These are phyloP conservation scores for Patagioenas fasciata DNA, from an alignment of 2,113 vertebrate species.

Conservation along the genomic window DNA sequence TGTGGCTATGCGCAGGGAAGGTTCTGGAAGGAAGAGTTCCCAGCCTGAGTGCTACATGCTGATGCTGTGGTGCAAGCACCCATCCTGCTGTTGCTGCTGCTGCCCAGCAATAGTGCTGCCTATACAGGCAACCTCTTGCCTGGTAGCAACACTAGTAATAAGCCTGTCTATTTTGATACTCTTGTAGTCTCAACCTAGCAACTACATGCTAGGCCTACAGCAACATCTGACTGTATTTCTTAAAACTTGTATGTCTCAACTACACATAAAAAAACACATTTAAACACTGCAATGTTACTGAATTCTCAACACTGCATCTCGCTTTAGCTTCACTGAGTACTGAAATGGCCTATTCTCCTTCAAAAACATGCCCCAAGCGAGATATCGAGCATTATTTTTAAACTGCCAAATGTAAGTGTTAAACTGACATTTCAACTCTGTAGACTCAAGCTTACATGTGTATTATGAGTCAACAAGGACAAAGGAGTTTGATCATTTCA, in stretches of 20 bases:
- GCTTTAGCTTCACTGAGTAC: neutral
- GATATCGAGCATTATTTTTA: neutral
- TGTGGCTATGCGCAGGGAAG: neutral
- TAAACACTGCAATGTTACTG: rapidly evolving
- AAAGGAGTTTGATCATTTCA: neutral
- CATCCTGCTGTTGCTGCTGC: rapidly evolving
- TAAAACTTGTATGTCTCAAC: neutral
- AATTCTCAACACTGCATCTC: neutral
- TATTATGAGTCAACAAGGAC: neutral
- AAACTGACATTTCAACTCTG: neutral
- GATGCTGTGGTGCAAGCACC: rapidly evolving
- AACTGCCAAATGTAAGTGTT: neutral
- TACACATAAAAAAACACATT: neutral
- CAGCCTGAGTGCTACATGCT: rapidly evolving
- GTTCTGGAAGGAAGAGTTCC: neutral
- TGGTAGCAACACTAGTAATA: neutral
- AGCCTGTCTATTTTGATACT: neutral
- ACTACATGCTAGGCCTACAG: neutral
- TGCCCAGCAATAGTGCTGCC: neutral
- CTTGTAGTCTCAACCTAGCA: neutral
- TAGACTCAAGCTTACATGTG: neutral
- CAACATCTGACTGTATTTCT: neutral
- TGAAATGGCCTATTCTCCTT: neutral
- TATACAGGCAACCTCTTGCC: neutral
- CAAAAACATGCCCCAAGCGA: neutral